Evolutionary conservation across 2,113 vertebrate species (phyloP).

Genomic region (Copsychus sechellarum): DNA sequence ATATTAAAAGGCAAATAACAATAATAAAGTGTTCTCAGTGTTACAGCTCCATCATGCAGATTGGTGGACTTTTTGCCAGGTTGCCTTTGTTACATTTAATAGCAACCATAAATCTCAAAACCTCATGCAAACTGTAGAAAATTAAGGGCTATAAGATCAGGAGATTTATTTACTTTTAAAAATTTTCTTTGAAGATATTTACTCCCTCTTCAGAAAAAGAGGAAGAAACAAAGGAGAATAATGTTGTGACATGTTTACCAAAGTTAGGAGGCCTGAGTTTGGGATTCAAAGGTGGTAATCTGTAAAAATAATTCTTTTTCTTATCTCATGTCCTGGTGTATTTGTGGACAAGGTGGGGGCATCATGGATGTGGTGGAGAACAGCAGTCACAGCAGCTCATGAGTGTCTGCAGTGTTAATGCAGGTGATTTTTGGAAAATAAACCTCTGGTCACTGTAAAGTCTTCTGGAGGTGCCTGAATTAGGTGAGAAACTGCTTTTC

Average conservation of each 20-base stretch:
- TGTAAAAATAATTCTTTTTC: background rate
- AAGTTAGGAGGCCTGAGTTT: background rate
- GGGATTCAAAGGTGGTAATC: background rate
- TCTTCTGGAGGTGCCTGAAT: background rate
- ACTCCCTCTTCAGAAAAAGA: background rate
- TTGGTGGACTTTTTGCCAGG: background rate
- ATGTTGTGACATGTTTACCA: background rate
- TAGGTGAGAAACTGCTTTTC: background rate
- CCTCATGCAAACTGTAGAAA: background rate
- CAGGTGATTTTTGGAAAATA: background rate
- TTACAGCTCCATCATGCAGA: background rate
- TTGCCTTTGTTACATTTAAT: background rate
- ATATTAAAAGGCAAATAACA: constrained; percentile 38
- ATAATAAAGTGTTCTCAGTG: background rate
- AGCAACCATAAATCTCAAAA: constrained; percentile 3
- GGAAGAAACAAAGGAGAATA: background rate
- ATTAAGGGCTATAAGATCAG: background rate
- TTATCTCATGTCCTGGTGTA: fast-evolving
- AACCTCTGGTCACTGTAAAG: background rate
- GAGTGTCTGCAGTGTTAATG: background rate
- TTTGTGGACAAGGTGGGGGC: background rate
- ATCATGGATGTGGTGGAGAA: fast-evolving
- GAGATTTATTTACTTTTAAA: background rate
- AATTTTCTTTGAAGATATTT: background rate
- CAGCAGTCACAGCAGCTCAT: background rate